Conservation (phyloP, 1,140 invertebrate species). For the Saccostrea cuccullata region DNA sequence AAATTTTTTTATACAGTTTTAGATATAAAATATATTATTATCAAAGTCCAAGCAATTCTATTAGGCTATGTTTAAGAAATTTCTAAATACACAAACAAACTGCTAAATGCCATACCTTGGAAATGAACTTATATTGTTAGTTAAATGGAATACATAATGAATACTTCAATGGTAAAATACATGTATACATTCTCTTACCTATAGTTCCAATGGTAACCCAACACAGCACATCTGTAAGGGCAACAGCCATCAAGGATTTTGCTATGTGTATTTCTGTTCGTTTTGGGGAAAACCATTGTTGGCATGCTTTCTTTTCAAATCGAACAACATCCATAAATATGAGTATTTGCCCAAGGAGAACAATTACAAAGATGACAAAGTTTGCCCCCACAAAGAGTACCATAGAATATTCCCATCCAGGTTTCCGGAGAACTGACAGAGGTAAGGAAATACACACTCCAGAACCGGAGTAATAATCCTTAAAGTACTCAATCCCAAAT, state of each 20-base stretch:
- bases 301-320: background rate
- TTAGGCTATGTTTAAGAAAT: too few relatives aligned
- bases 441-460: constrained; percentile 64
- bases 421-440: constrained; percentile 50
- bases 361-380: background rate
- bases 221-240: constrained; percentile 2
- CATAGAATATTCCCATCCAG: constrained; percentile 61
- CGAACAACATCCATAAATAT: constrained; percentile 18
- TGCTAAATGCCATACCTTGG: background rate
- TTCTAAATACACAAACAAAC: constrained; percentile 29
- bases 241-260: background rate
- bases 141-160: background rate
- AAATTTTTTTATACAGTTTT: too few relatives aligned
- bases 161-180: background rate
- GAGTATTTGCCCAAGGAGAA: background rate
- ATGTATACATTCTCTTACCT: background rate
- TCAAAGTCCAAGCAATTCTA: too few relatives aligned
- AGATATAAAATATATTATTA: too few relatives aligned
- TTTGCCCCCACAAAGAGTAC: too few relatives aligned
- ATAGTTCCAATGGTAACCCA: constrained; percentile 19
- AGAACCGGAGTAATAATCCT: constrained; percentile 57
- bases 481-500: constrained; percentile 47
- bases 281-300: background rate
- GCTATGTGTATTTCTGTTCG: background rate
- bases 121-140: constrained; percentile 41